Evolutionary conservation across 2,888 invertebrate species (phyloP), one percentile per base, ranked within the genome.

Genomic region (Cistogaster globosa): DNA sequence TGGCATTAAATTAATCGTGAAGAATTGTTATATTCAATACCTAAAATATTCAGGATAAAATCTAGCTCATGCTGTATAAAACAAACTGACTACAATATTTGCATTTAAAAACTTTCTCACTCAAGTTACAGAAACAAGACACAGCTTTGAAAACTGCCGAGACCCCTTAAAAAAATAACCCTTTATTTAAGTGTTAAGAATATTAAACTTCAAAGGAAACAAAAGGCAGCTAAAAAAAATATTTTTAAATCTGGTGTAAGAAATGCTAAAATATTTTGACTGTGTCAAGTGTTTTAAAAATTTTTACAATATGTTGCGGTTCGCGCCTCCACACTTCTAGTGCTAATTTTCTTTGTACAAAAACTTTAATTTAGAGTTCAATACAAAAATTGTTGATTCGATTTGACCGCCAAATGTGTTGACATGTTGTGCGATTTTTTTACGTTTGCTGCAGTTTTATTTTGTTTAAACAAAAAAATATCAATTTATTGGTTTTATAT

Each of bases 361-460:
- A 36, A 53, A 42, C 42, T 12, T 79, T 71, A 62, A 74, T 75
- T 68, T 69, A 71, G 38, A 84, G 83, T 79, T 80, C 79, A 84
- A 84, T 71, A 79, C 60, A 60, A 45, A 75, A 16, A 48, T 65
- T 75, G 42, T 69, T 45, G 20, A 32, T 32, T 12, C 12, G 42
- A 51, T 42, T 80, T 84, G 84, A 84, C 84, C 84, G 84, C 53
- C 79, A 84, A 84, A 84, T 67, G 65, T 71, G 79, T 84, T 84
- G 84, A 84, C 84, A 84, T 71, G 57, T 76, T 75, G 72, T 36
- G 53, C 14, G 18, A 18, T 18, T 26, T 48, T 65, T 48, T 9
- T 16, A 8, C n/a, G 8, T 16, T 48, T 45, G 53, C 58, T 20
- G 42, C 38, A 9, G 11, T 55, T 55, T 55, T 3, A 0, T 12